These are phyloP conservation scores for Molossus molossus DNA, from an alignment of 2,797 vertebrate genomes.

Conservation along the genomic window DNA sequence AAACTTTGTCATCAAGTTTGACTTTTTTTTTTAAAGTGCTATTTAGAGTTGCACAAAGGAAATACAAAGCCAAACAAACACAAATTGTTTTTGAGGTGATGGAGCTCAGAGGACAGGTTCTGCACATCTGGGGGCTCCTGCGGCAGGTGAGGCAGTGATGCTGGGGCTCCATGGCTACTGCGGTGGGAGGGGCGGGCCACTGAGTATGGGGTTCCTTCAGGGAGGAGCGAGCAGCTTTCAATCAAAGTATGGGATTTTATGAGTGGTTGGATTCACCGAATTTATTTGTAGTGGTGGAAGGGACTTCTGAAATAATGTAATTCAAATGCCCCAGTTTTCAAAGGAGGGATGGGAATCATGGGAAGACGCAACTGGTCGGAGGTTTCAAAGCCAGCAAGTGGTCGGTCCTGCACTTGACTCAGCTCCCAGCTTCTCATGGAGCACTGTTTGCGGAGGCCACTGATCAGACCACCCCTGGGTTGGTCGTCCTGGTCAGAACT, in stretches of 20 bases:
- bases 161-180: not conserved
- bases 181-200: not conserved
- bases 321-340: not conserved
- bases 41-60: conserved; percentile 61
- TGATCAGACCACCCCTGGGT: not conserved
- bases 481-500: not conserved
- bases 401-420: not conserved
- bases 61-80: conserved; percentile 56
- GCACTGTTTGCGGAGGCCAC: not conserved
- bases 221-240: not conserved
- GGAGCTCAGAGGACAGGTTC: fast-evolving
- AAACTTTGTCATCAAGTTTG: conserved; percentile 80
- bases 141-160: not conserved
- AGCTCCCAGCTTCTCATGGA: not conserved
- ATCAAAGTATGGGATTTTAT: not conserved
- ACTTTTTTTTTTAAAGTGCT: conserved; percentile 69
- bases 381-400: not conserved
- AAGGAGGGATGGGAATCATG: not conserved
- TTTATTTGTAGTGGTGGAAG: not conserved
- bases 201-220: not conserved
- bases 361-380: not conserved
- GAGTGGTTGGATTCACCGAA: not conserved
- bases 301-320: not conserved
- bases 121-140: not conserved
- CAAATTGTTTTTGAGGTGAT: not conserved